Evolutionary conservation across 2,888 invertebrate species (phyloP).

Genomic region (Philopedon plagiatum): DNA sequence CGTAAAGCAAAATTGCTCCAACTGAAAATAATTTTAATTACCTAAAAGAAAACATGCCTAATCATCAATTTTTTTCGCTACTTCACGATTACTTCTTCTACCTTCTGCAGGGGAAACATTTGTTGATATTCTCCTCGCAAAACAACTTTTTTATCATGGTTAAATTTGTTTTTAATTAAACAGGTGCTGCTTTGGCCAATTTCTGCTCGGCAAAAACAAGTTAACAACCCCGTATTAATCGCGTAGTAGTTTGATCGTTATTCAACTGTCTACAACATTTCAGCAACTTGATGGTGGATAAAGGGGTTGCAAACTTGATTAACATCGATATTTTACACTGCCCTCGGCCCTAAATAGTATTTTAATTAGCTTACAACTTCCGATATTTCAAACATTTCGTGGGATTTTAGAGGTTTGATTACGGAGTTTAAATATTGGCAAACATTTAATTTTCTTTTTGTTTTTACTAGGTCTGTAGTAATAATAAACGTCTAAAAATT

Average conservation of each 20-base stretch:
- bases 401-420: neutral
- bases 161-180: constrained; percentile 5
- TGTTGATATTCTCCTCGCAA: neutral
- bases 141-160: constrained; percentile 1
- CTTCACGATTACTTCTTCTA: too few species aligned
- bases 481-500: too few species aligned
- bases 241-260: neutral
- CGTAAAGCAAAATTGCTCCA: too few species aligned
- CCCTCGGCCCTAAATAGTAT: neutral
- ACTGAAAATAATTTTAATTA: too few species aligned
- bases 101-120: too few species aligned
- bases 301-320: constrained; percentile 10
- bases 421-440: too few species aligned
- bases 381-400: neutral
- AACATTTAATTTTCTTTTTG: too few species aligned
- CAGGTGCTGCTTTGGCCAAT: neutral
- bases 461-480: too few species aligned
- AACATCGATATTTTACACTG: constrained; percentile 4
- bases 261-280: constrained; percentile 11
- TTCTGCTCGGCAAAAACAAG: constrained; percentile 8
- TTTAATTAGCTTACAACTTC: neutral
- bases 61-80: too few species aligned
- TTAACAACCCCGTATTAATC: constrained; percentile 3
- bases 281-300: constrained; percentile 1
- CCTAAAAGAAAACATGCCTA: too few species aligned